Evolutionary conservation across 2,797 vertebrate genomes (phyloP).

Genomic region (Arctocebus calabarensis): DNA sequence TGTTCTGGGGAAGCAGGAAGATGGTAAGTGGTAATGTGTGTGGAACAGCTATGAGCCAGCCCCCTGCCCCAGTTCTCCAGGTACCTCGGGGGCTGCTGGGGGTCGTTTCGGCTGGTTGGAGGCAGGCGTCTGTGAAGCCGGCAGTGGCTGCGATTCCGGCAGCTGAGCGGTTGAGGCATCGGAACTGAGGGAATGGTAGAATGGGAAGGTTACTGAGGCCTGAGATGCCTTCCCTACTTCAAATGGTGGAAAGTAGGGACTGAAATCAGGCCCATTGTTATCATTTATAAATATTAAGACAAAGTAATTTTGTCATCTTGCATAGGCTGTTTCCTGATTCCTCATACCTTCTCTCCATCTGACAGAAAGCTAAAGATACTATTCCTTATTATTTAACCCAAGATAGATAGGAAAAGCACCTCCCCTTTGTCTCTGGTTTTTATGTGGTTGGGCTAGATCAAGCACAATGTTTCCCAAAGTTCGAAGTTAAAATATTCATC

Average conservation of each 20-base stretch:
- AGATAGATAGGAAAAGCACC: not conserved
- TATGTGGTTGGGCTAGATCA: not conserved
- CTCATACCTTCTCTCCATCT: not conserved
- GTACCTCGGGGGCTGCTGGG: constrained; percentile 93
- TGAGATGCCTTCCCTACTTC: not conserved
- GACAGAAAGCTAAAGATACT: not conserved
- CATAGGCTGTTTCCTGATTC: not conserved
- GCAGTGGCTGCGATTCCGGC: constrained; percentile 97
- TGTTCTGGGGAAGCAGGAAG: constrained; percentile 85
- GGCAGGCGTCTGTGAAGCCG: constrained; percentile 95
- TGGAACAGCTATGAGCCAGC: too few relatives aligned
- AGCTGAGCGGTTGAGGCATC: constrained; percentile 96
- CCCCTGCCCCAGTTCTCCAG: not conserved
- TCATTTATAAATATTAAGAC: not conserved
- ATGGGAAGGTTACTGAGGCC: not conserved
- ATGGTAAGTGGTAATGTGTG: not conserved
- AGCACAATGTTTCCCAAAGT: not conserved
- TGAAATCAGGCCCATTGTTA: not conserved
- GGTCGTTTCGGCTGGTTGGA: constrained; percentile 94
- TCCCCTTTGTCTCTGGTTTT: constrained; percentile 7
- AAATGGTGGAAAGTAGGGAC: not conserved
- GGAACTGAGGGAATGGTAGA: constrained; percentile 89
- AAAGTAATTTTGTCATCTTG: not conserved
- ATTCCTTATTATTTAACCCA: not conserved
- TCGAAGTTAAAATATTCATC: not conserved